Percentiles rank a stretch among this genome's conserved stretches.
These are phyloP conservation scores for Eutolmus rufibarbis DNA, from an alignment of 2,888 invertebrate genomes.

Conservation along the genomic window DNA sequence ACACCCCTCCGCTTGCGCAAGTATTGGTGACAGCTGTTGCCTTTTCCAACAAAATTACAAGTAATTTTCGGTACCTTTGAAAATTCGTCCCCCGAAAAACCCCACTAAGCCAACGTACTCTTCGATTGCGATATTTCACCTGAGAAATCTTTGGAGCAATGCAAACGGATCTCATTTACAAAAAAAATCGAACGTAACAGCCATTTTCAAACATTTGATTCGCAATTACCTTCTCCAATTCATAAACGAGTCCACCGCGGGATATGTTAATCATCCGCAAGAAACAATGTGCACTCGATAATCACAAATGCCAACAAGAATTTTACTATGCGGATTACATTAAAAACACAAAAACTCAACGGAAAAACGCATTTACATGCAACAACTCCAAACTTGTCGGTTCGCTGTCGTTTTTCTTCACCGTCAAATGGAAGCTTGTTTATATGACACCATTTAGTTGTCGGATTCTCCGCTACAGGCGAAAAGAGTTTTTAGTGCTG, in stretches of 20 bases:
- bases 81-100: not conserved
- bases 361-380: conserved; percentile 19
- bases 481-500: not conserved
- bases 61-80: not conserved
- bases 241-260: not conserved
- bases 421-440: not conserved
- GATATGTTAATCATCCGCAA: not conserved
- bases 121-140: not conserved
- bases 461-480: not conserved
- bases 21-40: conserved; percentile 9
- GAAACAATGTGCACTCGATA: not conserved
- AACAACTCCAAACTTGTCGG: conserved; percentile 8
- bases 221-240: not conserved
- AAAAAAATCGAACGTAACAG: conserved; percentile 13
- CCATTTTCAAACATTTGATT: conserved; percentile 26
- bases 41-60: not conserved
- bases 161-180: not conserved
- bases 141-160: not conserved
- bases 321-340: not conserved
- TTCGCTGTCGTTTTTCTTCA: conserved; percentile 7
- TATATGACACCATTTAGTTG: not conserved
- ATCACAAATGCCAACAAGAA: not conserved
- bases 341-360: conserved; percentile 2
- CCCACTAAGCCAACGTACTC: not conserved
- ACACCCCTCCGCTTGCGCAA: not conserved